Base-by-base conservation (phyloP, 2,113 vertebrate species). In the Hippopotamus amphibius region DNA sequence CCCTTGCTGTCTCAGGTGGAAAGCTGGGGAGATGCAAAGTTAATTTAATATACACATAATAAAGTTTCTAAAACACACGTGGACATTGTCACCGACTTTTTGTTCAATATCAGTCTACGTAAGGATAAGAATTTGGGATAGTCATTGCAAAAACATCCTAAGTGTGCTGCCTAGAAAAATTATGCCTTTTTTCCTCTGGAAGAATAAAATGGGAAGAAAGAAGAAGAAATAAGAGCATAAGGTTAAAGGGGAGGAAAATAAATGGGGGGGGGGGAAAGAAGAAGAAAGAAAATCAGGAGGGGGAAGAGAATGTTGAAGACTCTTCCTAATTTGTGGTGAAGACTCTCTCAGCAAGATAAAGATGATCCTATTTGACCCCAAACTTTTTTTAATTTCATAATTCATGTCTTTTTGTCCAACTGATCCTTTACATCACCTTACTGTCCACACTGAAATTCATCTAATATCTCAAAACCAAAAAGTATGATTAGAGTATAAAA, bases 21-120 rank as follows among this genome's bases (percentile, higher is more conserved):
- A 97, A 92, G 63, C 33, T 71, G 24, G 37, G 46, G 6, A 88
- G 76, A 77, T 59, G 30, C 43, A 90, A 95, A 15, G 30, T 50
- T 55, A 90, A 71, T 59, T 83, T 95, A 82, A 80, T 28, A 90
- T 24, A 79, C 50, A 85, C 88, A 55, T 79, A 86, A 19, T 74
- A 72, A 77, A 93, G 16, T 71, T 77, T 55, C 85, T 50, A 63
- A 87, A 80, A 2, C 6, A 87, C 57, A 88, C 10, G 13, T 14
- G 21, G 68, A 79, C 21, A 87, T 21, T 68, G 41, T n/a, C 43
- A 80, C 19, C 61, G 7, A 41, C 37, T 69, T 65, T 96, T 63
- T 86, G 30, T 53, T 93, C 71, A 77, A 12, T n/a, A 68, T 37
- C 24, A 30, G 55, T 72, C 28, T 89, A 21, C 5, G 2, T 28